Base-by-base conservation (phyloP, 1,140 invertebrate species). In the Trissolcus basalis region DNA sequence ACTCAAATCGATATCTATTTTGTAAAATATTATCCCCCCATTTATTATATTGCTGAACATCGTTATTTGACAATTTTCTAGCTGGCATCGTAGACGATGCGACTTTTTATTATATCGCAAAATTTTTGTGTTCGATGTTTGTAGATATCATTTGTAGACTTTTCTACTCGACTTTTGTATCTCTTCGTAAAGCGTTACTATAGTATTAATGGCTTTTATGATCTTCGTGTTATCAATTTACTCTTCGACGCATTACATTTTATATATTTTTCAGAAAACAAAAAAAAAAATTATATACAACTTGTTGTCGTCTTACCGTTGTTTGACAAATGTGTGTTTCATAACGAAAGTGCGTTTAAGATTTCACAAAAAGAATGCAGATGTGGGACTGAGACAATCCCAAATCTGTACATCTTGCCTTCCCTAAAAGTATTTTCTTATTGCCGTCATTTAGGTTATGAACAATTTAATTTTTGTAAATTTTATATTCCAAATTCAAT, bases 71-170 rank as follows among this genome's bases (percentile, higher is more conserved):
- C 19, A 27, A 27, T 27, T n/a, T n/a, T 1, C 19, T 27, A 6
- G 19, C 19, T 1, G 19, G 6, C 19, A 27, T 27, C 19, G 19
- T 27, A 27, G 19, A 27, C 19, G 19, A 27, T 27, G 19, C 19
- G 19, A n/a, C n/a, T 6, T 27, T 27, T 27, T 27, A 1, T 27
- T 27, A 6, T 27, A 27, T 27, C n/a, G 19, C 6, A 6, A 27
- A 27, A 27, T 6, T 3, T 27, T 27, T 27, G 19, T 27, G 19
- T 79, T 63, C 65, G 49, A 13, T 44, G 49, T 55, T 55, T 73
- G 70, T 67, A 73, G 70, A 65, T 73, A 67, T 55, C 61, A 41
- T 65, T 49, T 56, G 13, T 63, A 56, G 61, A 73, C 47, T 73
- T 73, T 65, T 73, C 50, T 65, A 73, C 61, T 44, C 47, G 5